phyloP scores from a whole-genome alignment of 2,797 vertebrate genomes.

The Sebastes itinus region DNA sequence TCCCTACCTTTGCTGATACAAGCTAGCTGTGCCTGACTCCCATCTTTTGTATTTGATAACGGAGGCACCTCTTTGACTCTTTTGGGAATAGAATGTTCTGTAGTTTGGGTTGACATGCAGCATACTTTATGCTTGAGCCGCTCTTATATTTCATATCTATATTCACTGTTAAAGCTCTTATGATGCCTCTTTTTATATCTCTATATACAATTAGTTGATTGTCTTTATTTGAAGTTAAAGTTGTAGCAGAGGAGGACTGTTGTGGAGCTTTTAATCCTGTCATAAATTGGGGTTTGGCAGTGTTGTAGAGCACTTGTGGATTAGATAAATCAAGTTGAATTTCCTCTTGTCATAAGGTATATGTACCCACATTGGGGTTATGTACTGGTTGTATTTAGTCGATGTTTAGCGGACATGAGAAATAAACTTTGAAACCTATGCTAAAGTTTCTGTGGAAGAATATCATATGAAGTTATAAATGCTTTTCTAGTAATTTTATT shows the following conservation, averaged over 20 bases:
- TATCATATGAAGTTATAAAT: background rate
- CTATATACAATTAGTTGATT: background rate
- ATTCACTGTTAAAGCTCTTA: background rate
- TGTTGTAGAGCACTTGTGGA: background rate
- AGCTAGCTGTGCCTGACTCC: background rate
- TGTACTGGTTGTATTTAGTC: background rate
- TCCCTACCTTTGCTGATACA: constrained; percentile 16
- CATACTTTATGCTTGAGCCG: background rate
- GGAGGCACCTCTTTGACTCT: background rate
- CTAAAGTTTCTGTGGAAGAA: background rate
- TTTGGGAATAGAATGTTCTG: background rate
- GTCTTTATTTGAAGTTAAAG: background rate
- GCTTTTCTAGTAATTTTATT: background rate
- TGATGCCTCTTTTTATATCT: background rate
- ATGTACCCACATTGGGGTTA: background rate
- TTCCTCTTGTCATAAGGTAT: background rate
- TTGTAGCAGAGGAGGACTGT: background rate
- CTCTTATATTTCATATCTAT: background rate
- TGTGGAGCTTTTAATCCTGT: constrained; percentile 3
- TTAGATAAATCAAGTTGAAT: background rate
- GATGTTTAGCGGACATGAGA: background rate
- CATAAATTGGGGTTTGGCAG: background rate
- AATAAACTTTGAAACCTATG: background rate
- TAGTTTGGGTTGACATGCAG: background rate
- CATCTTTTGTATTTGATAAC: constrained; percentile 18